Evolutionary conservation across 1,140 invertebrate species (phyloP), one percentile per base, ranked within the genome.

Genomic region (Chrysomallon squamiferum): DNA sequence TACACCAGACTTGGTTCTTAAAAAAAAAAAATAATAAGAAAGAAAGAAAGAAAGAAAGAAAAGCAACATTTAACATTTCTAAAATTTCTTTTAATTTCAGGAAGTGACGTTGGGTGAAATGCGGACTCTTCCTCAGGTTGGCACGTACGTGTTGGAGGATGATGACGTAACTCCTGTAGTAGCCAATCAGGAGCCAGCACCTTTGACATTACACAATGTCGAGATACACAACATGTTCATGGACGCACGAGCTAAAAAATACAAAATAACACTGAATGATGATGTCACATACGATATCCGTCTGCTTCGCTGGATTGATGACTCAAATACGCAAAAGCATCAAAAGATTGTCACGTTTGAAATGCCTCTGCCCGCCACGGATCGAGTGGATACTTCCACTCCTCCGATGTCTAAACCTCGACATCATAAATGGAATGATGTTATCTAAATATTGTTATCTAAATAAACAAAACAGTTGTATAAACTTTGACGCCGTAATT

Each of bases 181-280:
- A 15, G 25, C 50, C 22, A 27, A 27, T 15, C 22, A 20, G 15
- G 50, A 54, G 29, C 50, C 50, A 27, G 50, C 50, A 20, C 50
- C 50, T 5, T 11, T 54, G 22, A 54, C 50, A 9, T 20, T 22
- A 27, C 50, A 54, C 50, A 54, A 54, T 30, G 22, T 54, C 50
- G 50, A 30, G 22, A 54, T 54, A 0, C 50, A 54, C 50, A 54
- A 54, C 50, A 54, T 54, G 50, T 27, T 54, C 15, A 54, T 54
- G 50, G 50, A 54, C 25, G 22, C 22, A 27, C 50, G 29, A 54
- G 22, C 22, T 27, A 25, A 30, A 13, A 25, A 30, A 27, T 22
- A 25, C 29, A 25, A 30, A 25, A 9, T 54, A 18, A 22, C 18
- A 27, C 22, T 15, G 18, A 54, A 54, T 54, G 50, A 22, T 0